A percentile compares a stretch with the other conserved stretches of the same genome.
These are phyloP conservation scores for Agriopis leucophaearia DNA, from an alignment of 2,888 invertebrate genomes.

Conservation along the genomic window DNA sequence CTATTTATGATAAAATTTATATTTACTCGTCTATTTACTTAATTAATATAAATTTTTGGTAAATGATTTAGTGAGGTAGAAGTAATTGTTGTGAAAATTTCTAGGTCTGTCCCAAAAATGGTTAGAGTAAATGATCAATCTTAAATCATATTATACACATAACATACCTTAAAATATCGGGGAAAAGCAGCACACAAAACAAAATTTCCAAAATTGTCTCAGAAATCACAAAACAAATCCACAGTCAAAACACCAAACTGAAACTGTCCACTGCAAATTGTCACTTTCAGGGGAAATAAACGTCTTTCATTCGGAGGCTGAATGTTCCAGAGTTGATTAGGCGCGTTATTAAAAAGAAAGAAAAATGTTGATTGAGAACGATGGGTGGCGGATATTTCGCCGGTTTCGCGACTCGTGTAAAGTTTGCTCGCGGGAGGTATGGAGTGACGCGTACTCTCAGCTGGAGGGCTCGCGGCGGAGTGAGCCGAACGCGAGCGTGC, in stretches of 20 bases:
- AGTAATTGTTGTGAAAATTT: neutral
- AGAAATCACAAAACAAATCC: constrained; percentile 66
- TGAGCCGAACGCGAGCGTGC: constrained; percentile 62
- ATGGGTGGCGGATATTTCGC: constrained; percentile 35
- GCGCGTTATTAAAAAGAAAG: constrained; percentile 28
- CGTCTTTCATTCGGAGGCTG: constrained; percentile 39
- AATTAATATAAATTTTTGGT: neutral
- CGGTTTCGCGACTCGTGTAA: constrained; percentile 71
- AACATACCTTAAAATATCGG: constrained; percentile 23
- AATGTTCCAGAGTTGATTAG: constrained; percentile 39
- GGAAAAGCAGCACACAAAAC: constrained; percentile 20
- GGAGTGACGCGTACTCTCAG: constrained; percentile 57
- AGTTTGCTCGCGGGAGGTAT: constrained; percentile 66
- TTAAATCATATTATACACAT: neutral
- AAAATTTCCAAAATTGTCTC: constrained; percentile 48
- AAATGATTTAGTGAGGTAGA: neutral
- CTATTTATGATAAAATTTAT: neutral
- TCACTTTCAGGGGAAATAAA: constrained; percentile 66
- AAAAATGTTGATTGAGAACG: constrained; percentile 50
- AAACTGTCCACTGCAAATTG: constrained; percentile 65
- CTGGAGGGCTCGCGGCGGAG: constrained; percentile 70
- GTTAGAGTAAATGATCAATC: neutral
- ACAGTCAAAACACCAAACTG: constrained; percentile 70
- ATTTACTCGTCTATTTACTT: neutral
- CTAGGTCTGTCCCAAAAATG: neutral